Conservation (phyloP, 2,113 vertebrate species). For the Atrichornis clamosus region DNA sequence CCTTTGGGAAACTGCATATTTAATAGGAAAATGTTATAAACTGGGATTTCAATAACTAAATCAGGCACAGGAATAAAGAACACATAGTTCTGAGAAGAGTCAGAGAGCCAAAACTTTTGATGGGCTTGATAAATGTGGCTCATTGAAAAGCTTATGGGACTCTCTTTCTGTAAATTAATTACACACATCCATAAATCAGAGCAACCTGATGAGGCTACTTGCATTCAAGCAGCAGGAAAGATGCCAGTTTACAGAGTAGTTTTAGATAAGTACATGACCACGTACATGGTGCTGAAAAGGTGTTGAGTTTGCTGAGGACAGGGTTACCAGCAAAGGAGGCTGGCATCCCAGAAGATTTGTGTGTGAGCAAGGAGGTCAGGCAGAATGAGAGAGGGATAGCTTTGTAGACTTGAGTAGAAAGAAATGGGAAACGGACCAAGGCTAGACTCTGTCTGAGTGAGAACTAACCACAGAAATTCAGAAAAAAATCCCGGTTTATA, state of each 20-base stretch:
- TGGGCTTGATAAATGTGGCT: not conserved
- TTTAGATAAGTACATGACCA: not conserved
- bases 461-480: not conserved
- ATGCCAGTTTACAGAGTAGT: not conserved
- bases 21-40: conserved; percentile 21
- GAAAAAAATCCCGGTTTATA: not conserved
- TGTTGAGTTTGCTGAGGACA: not conserved
- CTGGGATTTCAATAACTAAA: conserved; percentile 12
- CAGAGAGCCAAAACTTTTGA: not conserved
- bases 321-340: not conserved
- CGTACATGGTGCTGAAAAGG: not conserved
- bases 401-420: not conserved
- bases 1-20: not conserved
- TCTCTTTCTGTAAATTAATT: not conserved
- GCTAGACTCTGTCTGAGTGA: not conserved
- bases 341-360: not conserved
- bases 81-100: not conserved
- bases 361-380: not conserved
- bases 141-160: not conserved
- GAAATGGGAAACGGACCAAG: not conserved
- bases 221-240: not conserved
- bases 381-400: not conserved
- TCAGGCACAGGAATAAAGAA: not conserved
- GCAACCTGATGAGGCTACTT: not conserved
- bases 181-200: not conserved